Conservation (phyloP, 2,888 invertebrate species). For the Ormyrus nitidulus region DNA sequence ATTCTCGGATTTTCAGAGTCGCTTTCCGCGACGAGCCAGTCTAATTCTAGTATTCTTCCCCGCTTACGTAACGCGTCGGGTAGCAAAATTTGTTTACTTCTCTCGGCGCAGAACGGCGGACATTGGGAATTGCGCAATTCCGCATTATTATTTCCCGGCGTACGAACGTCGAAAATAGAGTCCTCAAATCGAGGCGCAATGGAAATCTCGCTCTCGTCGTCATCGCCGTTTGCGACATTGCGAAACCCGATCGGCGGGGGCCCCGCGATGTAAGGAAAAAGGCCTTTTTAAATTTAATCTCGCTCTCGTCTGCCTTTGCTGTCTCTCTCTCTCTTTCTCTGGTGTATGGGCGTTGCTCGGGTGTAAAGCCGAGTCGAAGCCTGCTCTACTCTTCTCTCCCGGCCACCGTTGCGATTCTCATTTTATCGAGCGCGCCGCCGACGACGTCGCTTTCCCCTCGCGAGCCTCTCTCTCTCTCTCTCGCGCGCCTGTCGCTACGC, state of each 20-base stretch:
- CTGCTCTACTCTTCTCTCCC: background rate
- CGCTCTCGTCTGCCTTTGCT: background rate
- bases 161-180: background rate
- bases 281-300: background rate
- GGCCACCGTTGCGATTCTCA: background rate
- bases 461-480: background rate
- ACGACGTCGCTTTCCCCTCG: background rate
- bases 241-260: too few species aligned
- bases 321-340: too few species aligned
- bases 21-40: background rate
- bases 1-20: too few species aligned
- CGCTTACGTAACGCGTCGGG: background rate
- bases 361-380: background rate
- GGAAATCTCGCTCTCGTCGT: background rate
- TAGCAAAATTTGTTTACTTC: conserved; percentile 22
- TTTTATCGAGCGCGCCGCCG: conserved; percentile 16
- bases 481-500: too few species aligned
- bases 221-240: too few species aligned
- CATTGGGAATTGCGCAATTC: too few species aligned
- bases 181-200: conserved; percentile 6
- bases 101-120: background rate
- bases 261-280: background rate
- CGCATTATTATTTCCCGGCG: too few species aligned
- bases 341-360: background rate
- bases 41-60: background rate